Evolutionary conservation across 92 coral and sea anemone genomes (phyloP).

Genomic region (Micromussa lordhowensis): DNA sequence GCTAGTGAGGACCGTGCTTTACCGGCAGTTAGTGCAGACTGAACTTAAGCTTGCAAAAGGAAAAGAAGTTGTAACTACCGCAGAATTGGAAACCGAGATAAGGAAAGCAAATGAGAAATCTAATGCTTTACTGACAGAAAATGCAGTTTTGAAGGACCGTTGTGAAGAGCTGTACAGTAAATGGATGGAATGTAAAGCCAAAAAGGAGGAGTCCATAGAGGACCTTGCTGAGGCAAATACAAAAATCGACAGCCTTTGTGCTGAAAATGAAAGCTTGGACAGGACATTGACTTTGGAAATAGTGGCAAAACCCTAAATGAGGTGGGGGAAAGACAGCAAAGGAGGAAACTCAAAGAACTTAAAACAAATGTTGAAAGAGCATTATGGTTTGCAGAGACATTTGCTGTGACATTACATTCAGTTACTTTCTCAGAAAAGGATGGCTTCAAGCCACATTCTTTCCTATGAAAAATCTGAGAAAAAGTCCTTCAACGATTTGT

Average conservation of each 20-base stretch:
- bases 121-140: neutral
- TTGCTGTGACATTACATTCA: slow-evolving; percentile 41
- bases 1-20: too few species aligned
- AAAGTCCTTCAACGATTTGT: slow-evolving; percentile 35
- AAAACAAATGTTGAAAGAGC: slow-evolving; percentile 46
- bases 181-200: slow-evolving; percentile 21
- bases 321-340: slow-evolving; percentile 60
- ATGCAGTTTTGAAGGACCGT: neutral
- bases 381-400: slow-evolving; percentile 49
- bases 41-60: neutral
- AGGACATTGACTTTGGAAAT: slow-evolving; percentile 39
- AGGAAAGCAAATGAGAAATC: neutral
- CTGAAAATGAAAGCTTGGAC: slow-evolving; percentile 50
- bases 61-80: neutral
- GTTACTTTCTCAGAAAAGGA: slow-evolving; percentile 28
- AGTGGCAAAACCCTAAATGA: slow-evolving; percentile 35
- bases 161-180: slow-evolving; percentile 41
- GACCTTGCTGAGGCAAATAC: slow-evolving; percentile 23
- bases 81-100: neutral
- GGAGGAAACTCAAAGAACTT: slow-evolving; percentile 58
- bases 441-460: slow-evolving; percentile 17
- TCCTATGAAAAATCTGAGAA: slow-evolving; percentile 12
- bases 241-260: slow-evolving; percentile 24
- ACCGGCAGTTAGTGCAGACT: neutral
- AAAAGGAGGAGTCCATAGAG: slow-evolving; percentile 21